These are phyloP conservation scores for Apocheima hispidaria DNA, from an alignment of 2,888 invertebrate species.

Conservation along the genomic window DNA sequence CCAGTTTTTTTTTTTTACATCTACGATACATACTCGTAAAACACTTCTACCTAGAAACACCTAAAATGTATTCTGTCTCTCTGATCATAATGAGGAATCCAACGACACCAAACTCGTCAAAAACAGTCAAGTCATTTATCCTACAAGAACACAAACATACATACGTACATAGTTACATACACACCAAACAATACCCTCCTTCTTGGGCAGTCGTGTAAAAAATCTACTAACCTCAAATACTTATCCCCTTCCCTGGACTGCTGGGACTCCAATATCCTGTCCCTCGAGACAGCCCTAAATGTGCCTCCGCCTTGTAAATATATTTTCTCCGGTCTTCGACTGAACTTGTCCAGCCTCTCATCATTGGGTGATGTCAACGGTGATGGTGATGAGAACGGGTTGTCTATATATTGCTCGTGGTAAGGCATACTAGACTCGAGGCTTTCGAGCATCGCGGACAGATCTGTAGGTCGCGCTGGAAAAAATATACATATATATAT, in stretches of 20 bases:
- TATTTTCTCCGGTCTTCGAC: conserved; percentile 74
- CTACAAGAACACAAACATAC: no score
- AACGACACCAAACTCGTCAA: no score
- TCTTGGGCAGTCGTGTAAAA: not conserved
- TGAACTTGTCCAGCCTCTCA: conserved; percentile 72
- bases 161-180: no score
- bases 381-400: conserved; percentile 83
- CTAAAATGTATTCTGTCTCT: no score
- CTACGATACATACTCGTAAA: no score
- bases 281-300: conserved; percentile 77
- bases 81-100: no score
- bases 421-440: conserved; percentile 75
- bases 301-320: conserved; percentile 83
- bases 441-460: conserved; percentile 77
- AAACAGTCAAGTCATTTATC: no score
- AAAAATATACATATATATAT: no score
- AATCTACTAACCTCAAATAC: conserved; percentile 70
- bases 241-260: conserved; percentile 76
- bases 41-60: no score
- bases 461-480: conserved; percentile 76
- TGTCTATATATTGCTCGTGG: conserved; percentile 81
- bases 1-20: no score
- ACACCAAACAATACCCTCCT: no score
- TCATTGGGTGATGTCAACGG: conserved; percentile 82
- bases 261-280: conserved; percentile 77